Evolutionary conservation across 2,888 invertebrate species (phyloP), one percentile per base, ranked within the genome.

Genomic region (Zele albiditarsus): DNA sequence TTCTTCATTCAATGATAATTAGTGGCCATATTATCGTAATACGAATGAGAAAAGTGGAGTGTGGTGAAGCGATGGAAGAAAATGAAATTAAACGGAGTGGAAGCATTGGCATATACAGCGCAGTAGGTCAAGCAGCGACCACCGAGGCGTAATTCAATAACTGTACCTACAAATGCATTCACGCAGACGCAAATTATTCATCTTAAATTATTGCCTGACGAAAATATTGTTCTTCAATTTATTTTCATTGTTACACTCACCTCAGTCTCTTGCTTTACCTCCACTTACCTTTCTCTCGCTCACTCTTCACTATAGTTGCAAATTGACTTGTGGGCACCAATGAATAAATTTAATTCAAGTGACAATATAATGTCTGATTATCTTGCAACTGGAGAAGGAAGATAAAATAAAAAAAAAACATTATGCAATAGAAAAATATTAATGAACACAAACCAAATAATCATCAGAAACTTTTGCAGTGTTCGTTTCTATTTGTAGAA

Each of bases 1-100:
- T 46, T 67, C 68, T 49, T 70, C 65, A 74, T 74, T 74, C 58
- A 74, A 63, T 65, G 42, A 71, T 77, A 77, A 77, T 77, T 77
- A 74, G 77, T n/a, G 74, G 74, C 38, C 69, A 74, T 60, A 46
- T 42, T 53, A 66, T 33, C 57, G 53, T 53, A 57, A 31, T 28
- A 53, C 53, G 62, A 25, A 49, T 57, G 25, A 16, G 62, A 60
- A 60, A 33, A 71, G 71, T 33, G 25, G 25, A 67, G 33, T 14
- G 33, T 73, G 62, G 25, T 20, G 62, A 63, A 72, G 31, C 23
- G 49, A 38, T 38, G 66, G 57, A 73, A 73, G 57, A 38, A 63
- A 73, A 73, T 73, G 49, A 73, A 66, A 58, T 73, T 73, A 46
- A 71, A 66, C 73, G 73, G 66, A 28, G 66, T 66, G 66, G 27